These are phyloP conservation scores for Hypotaenidia philippensis DNA, from an alignment of 2,797 vertebrate species.

Conservation along the genomic window DNA sequence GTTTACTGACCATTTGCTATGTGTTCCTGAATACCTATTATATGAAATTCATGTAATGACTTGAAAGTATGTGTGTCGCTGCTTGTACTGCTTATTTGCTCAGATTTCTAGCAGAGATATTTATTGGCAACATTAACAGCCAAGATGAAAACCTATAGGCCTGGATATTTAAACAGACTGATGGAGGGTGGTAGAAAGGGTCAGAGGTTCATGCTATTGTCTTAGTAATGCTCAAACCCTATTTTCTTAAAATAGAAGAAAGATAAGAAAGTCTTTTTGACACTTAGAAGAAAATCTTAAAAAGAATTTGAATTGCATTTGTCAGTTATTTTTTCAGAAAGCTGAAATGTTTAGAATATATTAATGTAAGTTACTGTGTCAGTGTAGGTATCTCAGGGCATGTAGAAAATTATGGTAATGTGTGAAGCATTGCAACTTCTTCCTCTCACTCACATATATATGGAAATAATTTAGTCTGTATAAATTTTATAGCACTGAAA, in stretches of 20 bases:
- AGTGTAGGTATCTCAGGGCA: neutral
- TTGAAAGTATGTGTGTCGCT: neutral
- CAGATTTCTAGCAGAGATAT: neutral
- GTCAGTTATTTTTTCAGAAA: neutral
- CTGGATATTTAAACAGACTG: neutral
- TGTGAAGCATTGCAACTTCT: neutral
- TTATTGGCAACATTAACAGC: neutral
- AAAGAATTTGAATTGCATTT: neutral
- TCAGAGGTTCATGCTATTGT: neutral
- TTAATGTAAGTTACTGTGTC: neutral
- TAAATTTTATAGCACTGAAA: slow-evolving; percentile 7
- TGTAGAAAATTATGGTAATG: neutral
- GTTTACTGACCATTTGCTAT: neutral
- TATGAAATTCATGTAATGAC: neutral
- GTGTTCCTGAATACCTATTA: neutral
- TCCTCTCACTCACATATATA: neutral
- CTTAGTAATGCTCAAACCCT: neutral
- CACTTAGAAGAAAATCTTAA: neutral
- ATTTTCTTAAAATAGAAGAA: neutral
- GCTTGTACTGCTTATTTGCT: neutral
- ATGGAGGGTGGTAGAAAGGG: neutral
- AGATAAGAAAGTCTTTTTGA: neutral
- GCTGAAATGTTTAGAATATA: neutral
- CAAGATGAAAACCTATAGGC: neutral
- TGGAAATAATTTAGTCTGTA: neutral